Evolutionary conservation across 2,797 vertebrate genomes (phyloP), one percentile per base, ranked within the genome.

Genomic region (Chelon labrosus): DNA sequence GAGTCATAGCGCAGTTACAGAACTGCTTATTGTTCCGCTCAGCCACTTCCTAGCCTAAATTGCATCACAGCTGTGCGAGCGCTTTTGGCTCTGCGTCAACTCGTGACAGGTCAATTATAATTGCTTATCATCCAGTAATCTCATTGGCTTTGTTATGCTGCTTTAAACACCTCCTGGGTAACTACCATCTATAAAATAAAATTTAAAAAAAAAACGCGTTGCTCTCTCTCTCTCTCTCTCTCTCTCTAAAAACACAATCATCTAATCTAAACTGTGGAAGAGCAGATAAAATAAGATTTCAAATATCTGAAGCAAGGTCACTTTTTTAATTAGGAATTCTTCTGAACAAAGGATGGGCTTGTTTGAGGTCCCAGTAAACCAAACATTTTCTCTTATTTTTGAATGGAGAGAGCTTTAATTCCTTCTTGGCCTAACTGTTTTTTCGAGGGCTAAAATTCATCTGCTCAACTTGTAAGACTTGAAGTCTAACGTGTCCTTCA

Each of bases 51-150:
- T 86, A 46, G 27, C 71, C 73, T 87, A 79, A 71, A 77, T 74
- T 67, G 55, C 75, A 86, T 88, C 85, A 85, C 79, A 65, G 77
- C 46, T 68, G 35, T 69, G 69, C 75, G 73, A 25, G 55, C 54
- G 60, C 65, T 70, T 27, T 65, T 10, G 59, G 68, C 41, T 44
- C 55, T 71, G 80, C 77, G 63, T 75, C 80, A 81, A 66, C 54
- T 59, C 19, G 74, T 78, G 83, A 88, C 85, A 76, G 60, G 78
- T 88, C 80, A 77, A 54, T 83, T 77, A 80, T 54, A 47, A 17
- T 50, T 42, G 57, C n/a, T 62, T 46, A 66, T 74, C 51, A 83
- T 82, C 67, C 61, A 79, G 54, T 78, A 61, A 65, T 70, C 20
- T 55, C 62, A 84, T 46, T 68, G 73, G 59, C 62, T 77, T 79